Percentiles rank a stretch among this genome's conserved stretches.
Conservation (phyloP, 2,797 vertebrate species). For the Ambastaia sidthimunki region DNA sequence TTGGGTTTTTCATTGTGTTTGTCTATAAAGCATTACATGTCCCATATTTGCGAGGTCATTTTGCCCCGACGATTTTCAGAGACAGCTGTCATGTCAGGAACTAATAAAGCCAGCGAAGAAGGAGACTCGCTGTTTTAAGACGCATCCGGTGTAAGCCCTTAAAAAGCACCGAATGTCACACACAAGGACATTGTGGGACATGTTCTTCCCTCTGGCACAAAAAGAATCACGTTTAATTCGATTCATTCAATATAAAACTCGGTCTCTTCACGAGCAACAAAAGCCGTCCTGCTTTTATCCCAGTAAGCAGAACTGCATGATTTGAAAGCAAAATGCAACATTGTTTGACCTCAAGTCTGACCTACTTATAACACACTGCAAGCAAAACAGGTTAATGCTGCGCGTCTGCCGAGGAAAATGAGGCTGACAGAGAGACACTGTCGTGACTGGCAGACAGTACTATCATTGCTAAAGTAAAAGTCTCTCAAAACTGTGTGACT, state of each 20-base stretch:
- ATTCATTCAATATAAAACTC: constrained; percentile 25
- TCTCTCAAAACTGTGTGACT: background rate
- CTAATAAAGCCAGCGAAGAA: background rate
- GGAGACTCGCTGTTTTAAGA: background rate
- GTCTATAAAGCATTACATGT: background rate
- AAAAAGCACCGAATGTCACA: constrained; percentile 17
- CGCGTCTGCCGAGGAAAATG: constrained; percentile 13
- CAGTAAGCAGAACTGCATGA: background rate
- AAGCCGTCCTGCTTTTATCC: background rate
- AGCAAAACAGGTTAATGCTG: constrained; percentile 40
- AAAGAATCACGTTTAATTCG: constrained; percentile 38
- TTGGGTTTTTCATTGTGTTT: too few relatives aligned
- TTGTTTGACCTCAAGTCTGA: constrained; percentile 50
- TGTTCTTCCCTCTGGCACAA: constrained; percentile 19
- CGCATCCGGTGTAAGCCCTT: background rate
- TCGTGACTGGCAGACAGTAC: background rate
- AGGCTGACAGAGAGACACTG: constrained; percentile 19
- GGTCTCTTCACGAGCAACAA: constrained; percentile 15
- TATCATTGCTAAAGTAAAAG: background rate
- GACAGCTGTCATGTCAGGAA: background rate
- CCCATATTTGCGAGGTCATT: too few relatives aligned
- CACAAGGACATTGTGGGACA: constrained; percentile 1
- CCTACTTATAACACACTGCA: constrained; percentile 38
- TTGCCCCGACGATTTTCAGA: background rate
- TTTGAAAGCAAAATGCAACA: constrained; percentile 34